These are phyloP conservation scores for Drosophila pectinifera DNA, from an alignment of 1,140 invertebrate genomes.

Conservation along the genomic window DNA sequence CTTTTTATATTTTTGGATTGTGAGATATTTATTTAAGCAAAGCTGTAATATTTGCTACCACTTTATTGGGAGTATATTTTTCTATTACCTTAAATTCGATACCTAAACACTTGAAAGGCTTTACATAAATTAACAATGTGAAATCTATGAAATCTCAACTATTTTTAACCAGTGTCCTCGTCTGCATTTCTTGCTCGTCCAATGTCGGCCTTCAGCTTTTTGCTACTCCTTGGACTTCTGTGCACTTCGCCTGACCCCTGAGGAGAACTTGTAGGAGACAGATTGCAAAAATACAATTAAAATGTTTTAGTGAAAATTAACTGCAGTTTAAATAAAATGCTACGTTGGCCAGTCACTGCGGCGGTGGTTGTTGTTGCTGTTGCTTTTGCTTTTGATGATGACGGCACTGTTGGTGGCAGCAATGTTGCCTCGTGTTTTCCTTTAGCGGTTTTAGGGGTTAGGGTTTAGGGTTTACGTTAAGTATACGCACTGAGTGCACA, in stretches of 20 bases:
- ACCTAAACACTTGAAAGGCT: background rate
- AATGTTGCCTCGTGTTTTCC: constrained; percentile 55
- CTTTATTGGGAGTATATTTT: too few relatives aligned
- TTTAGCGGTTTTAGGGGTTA: constrained; percentile 80
- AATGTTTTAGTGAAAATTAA: constrained; percentile 83
- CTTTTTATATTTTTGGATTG: too few relatives aligned
- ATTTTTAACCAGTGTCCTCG: constrained; percentile 33
- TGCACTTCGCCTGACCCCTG: constrained; percentile 40
- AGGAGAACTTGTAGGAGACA: constrained; percentile 75
- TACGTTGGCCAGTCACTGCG: constrained; percentile 57
- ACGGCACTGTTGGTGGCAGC: constrained; percentile 9
- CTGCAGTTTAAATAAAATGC: constrained; percentile 83
- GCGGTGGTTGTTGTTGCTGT: constrained; percentile 1
- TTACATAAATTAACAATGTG: background rate
- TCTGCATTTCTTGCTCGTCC: constrained; percentile 24
- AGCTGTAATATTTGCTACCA: too few relatives aligned
- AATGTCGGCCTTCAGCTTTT: constrained; percentile 24
- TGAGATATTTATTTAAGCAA: too few relatives aligned
- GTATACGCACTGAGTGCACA: constrained; percentile 73
- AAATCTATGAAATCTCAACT: background rate
- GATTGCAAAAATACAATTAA: constrained; percentile 83
- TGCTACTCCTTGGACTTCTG: constrained; percentile 24
- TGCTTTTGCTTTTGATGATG: constrained; percentile 15
- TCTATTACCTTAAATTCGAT: too few relatives aligned
- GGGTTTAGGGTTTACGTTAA: constrained; percentile 80